Base-by-base conservation (phyloP, 1,140 invertebrate species). In the Mizuhopecten yessoensis region DNA sequence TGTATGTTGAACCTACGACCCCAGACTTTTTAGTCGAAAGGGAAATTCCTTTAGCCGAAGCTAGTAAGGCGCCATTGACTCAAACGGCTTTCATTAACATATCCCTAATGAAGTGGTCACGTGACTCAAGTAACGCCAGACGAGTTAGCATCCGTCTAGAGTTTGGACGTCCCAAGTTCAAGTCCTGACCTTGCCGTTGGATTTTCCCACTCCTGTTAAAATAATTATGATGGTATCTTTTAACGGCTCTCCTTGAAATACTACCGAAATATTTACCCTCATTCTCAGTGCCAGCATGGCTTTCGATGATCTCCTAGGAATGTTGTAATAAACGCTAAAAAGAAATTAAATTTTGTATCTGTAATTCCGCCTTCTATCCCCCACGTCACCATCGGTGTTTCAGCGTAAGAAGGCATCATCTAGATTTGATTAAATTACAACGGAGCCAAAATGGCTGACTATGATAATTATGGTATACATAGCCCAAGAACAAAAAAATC, bases 381-480 rank as follows among this genome's bases (percentile, higher is more conserved):
- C 23, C 57, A 17, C 57, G 29, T 75, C 57, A 17, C n/a, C 11
- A n/a, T 29, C 57, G n/a, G 9, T 9, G n/a, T n/a, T 45, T 45
- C 42, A 45, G 17, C 9, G 42, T 45, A 75, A 75, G 23, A 75
- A 29, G 57, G 29, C n/a, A 29, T 29, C n/a, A 75, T 75, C 5
- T 29, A 9, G 29, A 75, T 29, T n/a, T 29, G n/a, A 75, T 75
- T n/a, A 11, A 75, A 75, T 75, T 75, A 75, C 23, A 29, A 0
- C 57, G 3, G 23, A 75, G 57, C 57, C 57, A 75, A 75, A 75
- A 75, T 75, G 57, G 57, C 57, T 75, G 57, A n/a, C 57, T 75
- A 3, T 29, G 36, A 39, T n/a, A n/a, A n/a, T 49, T 49, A 49
- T 17, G 45, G 11, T 17, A 20, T 49, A 49, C 20, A 49, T 2